phyloP scores from a whole-genome alignment of 2,888 invertebrate genomes.

The Andrena chrysosceles region DNA sequence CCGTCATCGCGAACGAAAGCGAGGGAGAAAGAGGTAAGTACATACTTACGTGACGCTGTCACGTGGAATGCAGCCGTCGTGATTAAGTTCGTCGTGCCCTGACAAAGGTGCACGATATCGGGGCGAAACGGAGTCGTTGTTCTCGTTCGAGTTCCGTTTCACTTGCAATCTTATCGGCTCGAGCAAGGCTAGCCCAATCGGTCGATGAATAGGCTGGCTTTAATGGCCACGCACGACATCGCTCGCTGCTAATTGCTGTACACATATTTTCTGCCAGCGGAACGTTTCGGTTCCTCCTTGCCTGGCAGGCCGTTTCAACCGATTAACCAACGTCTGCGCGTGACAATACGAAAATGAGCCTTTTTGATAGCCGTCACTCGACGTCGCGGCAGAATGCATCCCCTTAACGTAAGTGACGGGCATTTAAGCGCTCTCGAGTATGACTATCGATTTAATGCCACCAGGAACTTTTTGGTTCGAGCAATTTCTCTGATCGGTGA shows the following conservation, averaged over 20 bases:
- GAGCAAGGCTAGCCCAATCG: slow-evolving; percentile 29
- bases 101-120: slow-evolving; percentile 57
- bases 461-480: background rate
- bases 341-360: background rate
- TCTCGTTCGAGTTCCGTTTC: slow-evolving; percentile 66
- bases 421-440: background rate
- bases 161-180: slow-evolving; percentile 61
- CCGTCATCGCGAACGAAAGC: slow-evolving; percentile 17
- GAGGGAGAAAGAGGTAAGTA: slow-evolving; percentile 29
- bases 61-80: slow-evolving; percentile 55
- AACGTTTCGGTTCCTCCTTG: slow-evolving; percentile 3
- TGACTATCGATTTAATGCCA: background rate
- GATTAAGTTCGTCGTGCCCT: slow-evolving; percentile 48
- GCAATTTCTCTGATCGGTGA: background rate
- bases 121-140: slow-evolving; percentile 43
- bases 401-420: background rate
- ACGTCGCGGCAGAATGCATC: background rate
- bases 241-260: slow-evolving; percentile 49
- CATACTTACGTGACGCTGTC: background rate
- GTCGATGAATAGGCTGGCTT: slow-evolving; percentile 47
- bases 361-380: slow-evolving; percentile 17
- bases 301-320: background rate
- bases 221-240: slow-evolving; percentile 41
- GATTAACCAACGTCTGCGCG: slow-evolving; percentile 24
- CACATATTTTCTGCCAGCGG: slow-evolving; percentile 15